Evolutionary conservation across 2,113 vertebrate genomes (phyloP).

Genomic region (Hemibagrus wyckioides): DNA sequence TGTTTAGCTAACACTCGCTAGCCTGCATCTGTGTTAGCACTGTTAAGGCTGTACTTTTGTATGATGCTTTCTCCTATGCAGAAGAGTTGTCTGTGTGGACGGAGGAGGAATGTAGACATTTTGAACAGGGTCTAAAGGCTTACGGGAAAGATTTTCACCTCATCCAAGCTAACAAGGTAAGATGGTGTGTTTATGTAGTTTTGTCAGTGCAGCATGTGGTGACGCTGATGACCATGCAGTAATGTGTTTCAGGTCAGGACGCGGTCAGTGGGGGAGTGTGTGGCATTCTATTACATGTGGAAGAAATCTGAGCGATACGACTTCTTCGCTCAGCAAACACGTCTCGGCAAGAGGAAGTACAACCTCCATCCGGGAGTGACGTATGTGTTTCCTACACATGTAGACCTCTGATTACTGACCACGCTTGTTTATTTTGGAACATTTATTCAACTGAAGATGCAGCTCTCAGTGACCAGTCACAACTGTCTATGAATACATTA

Average conservation of each 20-base stretch:
- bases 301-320: slow-evolving; percentile 99
- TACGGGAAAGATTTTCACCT: slow-evolving; percentile 99
- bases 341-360: slow-evolving; percentile 98
- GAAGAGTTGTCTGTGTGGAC: slow-evolving; percentile 97
- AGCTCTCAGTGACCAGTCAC: neutral
- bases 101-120: slow-evolving; percentile 97
- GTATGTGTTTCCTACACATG: slow-evolving; percentile 74
- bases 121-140: slow-evolving; percentile 96
- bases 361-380: slow-evolving; percentile 98
- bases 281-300: slow-evolving; percentile 99
- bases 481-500: neutral
- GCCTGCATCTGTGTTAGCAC: neutral
- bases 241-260: slow-evolving; percentile 85
- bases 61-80: slow-evolving; percentile 55
- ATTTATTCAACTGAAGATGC: no score
- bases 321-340: slow-evolving; percentile 98
- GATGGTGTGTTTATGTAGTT: neutral
- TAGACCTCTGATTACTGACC: neutral
- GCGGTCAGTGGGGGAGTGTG: slow-evolving; percentile 96
- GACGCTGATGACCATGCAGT: neutral
- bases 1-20: neutral
- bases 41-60: neutral
- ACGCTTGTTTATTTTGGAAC: neutral
- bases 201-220: accelerated
- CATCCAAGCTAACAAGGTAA: slow-evolving; percentile 98